Percentiles rank a stretch among this genome's conserved stretches.
Evolutionary conservation across 92 coral and sea anemone species (phyloP).

Genomic region (Hydrozoanthus gracilis): DNA sequence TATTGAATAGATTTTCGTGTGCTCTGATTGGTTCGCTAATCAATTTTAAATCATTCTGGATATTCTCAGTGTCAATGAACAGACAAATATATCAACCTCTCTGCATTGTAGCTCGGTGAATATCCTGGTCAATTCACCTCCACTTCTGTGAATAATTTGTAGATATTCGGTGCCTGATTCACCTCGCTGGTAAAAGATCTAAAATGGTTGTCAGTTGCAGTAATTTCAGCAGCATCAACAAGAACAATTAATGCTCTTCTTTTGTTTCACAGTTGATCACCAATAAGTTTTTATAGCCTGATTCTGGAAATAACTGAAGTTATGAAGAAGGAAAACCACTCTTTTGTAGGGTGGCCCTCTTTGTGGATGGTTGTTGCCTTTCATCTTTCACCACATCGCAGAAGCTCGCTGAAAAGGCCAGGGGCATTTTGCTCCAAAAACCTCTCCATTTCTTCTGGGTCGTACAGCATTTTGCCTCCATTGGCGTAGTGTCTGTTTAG

Average conservation of each 20-base stretch:
- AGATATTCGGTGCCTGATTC: no score
- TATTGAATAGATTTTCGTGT: neutral
- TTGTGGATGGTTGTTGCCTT: neutral
- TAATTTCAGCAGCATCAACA: no score
- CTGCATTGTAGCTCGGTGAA: no score
- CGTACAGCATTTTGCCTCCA: neutral
- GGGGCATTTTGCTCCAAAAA: neutral
- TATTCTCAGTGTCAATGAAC: neutral
- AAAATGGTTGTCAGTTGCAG: no score
- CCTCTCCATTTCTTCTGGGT: neutral
- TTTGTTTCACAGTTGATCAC: no score
- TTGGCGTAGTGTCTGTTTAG: neutral
- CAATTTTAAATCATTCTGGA: neutral
- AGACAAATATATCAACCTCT: neutral
- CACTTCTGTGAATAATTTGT: no score
- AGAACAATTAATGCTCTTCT: no score
- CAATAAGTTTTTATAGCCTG: no score
- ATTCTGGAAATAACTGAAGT: neutral
- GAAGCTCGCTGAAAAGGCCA: neutral
- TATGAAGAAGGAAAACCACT: neutral
- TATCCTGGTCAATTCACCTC: no score
- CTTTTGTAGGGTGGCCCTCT: neutral
- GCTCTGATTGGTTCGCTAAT: neutral
- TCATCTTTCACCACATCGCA: neutral
- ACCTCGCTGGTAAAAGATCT: no score